Base-by-base conservation (phyloP, 2,888 invertebrate species). In the Mythimna albipuncta region DNA sequence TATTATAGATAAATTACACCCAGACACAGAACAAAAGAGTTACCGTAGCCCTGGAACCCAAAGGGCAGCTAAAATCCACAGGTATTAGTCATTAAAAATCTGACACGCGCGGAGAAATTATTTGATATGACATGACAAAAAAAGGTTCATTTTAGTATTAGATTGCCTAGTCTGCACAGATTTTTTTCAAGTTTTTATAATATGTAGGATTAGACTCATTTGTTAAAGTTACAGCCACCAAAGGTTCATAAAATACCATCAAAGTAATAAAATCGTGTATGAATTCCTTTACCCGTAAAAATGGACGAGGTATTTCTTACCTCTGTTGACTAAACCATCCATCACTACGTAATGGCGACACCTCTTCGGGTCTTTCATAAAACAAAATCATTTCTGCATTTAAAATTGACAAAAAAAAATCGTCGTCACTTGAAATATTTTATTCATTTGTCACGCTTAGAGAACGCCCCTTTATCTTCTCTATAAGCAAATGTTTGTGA, bases 401-500 rank as follows among this genome's bases (percentile, higher is more conserved):
- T 32, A 0, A 58, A 57, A n/a, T 55, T 19, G n/a, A 11, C 0
- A 5, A 32, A n/a, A 5, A 26, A 62, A 6, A 58, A 50, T 3
- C n/a, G 6, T 6, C 0, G 16, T 10, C 2, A 21, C 13, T 13
- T 50, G 6, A 26, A 11, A 47, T 59, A 59, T 55, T 19, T 1
- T 6, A 54, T 64, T 47, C 64, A 55, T 64, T 64, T 2, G 52
- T 64, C 52, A 64, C 59, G 50, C 4, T 38, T 41, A 21, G 10
- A 32, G 54, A 69, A 81, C 71, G 41, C 2, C 55, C 41, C 81
- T 61, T 26, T 81, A 75, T 77, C 65, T 61, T 57, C 38, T 47
- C 57, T 55, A 62, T 65, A 62, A 69, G 74, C 72, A 75, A 79
- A 84, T 82, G 72, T 80, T 80, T 82, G 80, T 59, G 26, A 80